phyloP scores from a whole-genome alignment of 2,113 vertebrate genomes.

The Trogon melanurus region DNA sequence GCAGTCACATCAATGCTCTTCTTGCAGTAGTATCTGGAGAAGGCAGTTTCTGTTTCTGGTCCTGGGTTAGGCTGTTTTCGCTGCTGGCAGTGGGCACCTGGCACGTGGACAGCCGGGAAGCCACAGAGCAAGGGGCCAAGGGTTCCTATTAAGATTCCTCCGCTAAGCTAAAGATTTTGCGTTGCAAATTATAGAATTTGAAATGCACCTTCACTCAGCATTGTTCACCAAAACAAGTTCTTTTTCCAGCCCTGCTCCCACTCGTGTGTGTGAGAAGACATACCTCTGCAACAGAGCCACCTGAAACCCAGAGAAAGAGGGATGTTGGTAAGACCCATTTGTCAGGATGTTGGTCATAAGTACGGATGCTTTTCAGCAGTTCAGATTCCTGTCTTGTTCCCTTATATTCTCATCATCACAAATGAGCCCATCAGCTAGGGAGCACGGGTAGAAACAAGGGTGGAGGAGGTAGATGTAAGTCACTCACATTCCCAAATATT shows the following conservation, averaged over 20 bases:
- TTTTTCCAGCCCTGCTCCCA: neutral
- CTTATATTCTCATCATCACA: neutral
- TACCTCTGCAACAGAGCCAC: neutral
- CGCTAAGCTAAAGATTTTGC: neutral
- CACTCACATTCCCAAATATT: neutral
- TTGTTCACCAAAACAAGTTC: neutral
- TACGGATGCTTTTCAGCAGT: neutral
- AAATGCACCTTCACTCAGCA: neutral
- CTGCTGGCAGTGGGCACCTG: neutral
- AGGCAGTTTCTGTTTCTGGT: neutral
- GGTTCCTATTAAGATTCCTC: neutral
- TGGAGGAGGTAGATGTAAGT: neutral
- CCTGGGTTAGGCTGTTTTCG: neutral
- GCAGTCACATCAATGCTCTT: neutral
- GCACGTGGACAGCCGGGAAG: neutral
- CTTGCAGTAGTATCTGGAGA: neutral
- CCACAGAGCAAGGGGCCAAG: neutral
- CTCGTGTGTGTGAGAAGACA: too few species aligned
- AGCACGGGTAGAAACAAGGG: neutral
- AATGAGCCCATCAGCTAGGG: neutral
- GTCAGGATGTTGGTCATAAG: neutral
- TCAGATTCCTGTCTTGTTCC: neutral
- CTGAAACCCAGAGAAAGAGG: neutral
- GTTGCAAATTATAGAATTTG: neutral
- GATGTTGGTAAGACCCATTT: fast-evolving